A percentile compares a stretch with the other conserved stretches of the same genome.
Evolutionary conservation across 2,113 vertebrate genomes (phyloP).

Genomic region (Larimichthys polyactis): DNA sequence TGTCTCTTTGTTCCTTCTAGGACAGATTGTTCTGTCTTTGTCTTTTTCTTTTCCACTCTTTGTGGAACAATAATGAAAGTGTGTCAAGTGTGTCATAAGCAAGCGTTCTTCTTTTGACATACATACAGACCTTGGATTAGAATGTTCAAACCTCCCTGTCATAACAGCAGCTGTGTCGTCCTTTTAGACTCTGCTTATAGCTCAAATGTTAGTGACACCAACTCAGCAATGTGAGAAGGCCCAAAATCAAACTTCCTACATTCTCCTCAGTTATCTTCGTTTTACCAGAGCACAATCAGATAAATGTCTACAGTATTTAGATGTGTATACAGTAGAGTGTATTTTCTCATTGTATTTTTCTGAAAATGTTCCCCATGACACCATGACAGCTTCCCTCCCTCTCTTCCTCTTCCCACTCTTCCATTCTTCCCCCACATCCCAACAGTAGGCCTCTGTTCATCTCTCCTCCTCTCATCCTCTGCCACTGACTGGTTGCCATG

Average conservation of each 20-base stretch:
- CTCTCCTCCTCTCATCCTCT: constrained; percentile 50
- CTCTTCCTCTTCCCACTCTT: background rate
- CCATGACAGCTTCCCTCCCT: background rate
- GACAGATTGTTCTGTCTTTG: constrained; percentile 8
- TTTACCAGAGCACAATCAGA: background rate
- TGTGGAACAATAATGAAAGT: background rate
- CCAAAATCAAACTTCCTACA: constrained; percentile 1
- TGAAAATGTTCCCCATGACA: background rate
- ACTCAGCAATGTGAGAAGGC: background rate
- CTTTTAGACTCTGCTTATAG: background rate
- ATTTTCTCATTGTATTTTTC: background rate
- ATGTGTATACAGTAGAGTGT: background rate
- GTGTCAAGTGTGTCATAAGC: background rate
- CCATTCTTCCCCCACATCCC: background rate
- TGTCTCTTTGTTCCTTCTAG: background rate
- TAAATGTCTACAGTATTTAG: constrained; percentile 12
- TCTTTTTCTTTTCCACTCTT: background rate
- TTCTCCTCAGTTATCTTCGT: background rate
- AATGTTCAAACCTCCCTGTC: background rate
- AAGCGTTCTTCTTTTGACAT: constrained; percentile 16
- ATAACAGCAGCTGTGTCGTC: constrained; percentile 2
- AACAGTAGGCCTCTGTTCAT: constrained; percentile 44
- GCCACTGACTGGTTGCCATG: constrained; percentile 69
- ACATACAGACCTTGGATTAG: background rate
- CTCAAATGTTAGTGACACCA: background rate